Base-by-base conservation (phyloP, 1,140 invertebrate species). In the Antheraea pernyi region DNA sequence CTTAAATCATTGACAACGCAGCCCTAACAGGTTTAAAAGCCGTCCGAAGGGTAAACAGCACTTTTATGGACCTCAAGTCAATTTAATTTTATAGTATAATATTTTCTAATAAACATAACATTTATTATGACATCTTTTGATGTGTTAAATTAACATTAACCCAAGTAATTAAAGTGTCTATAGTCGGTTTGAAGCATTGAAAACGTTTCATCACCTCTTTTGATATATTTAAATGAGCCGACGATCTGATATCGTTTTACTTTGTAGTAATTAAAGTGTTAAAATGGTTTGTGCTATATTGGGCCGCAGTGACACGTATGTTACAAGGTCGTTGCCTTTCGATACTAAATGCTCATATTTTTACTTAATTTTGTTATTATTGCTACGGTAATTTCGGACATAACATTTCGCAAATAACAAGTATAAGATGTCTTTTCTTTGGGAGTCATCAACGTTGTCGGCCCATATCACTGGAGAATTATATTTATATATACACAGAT, bases 111-210 rank as follows among this genome's bases (percentile, higher is more conserved):
- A 63, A 63, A 63, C 37, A 37, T 19, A 30, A 63, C 37, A 13
- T 37, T 37, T 63, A 63, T 63, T 63, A 37, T 63, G 61, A 63
- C 61, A 63, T 63, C 61, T 63, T 61, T 37, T 63, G 61, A 63
- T 22, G 61, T 37, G 16, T 30, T 37, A 37, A 37, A 53, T 53
- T 53, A 16, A 13, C 6, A 53, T 42, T 42, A 42, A 42, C 46
- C 13, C 11, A 16, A 53, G 46, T 53, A 53, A 53, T 53, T 53
- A 53, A 53, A 53, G 46, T 53, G 16, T 53, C 46, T 53, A 53
- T 13, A 11, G 46, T n/a, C 46, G 46, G 46, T 53, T 53, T 53
- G 46, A 53, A 16, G 46, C 6, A 53, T 53, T 53, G 46, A 53
- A 53, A 53, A 16, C 46, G 46, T 53, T 53, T 13, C 7, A 53